Evolutionary conservation across 35 echinoderm and acorn worm genomes (phyloP).

Genomic region (Apostichopus japonicus): DNA sequence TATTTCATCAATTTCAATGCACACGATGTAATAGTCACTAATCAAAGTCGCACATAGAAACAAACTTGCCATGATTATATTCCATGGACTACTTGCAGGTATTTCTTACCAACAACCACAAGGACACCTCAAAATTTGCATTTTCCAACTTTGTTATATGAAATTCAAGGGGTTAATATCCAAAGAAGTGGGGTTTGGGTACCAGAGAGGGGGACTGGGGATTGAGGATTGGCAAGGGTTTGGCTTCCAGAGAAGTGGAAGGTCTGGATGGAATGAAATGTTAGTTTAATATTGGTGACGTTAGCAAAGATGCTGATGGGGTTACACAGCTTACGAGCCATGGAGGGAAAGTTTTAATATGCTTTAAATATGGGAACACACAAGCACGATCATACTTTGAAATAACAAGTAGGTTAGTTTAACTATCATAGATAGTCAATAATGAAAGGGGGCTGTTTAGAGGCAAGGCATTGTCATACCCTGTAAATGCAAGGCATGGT

Average conservation of each 20-base stretch:
- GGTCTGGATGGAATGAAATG: neutral
- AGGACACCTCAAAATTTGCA: conserved; percentile 5
- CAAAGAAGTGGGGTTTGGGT: neutral
- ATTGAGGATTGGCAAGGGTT: neutral
- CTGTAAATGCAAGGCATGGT: no score
- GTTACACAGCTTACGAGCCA: neutral
- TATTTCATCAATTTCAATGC: no score
- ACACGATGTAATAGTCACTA: no score
- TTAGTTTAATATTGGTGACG: neutral
- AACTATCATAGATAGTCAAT: neutral
- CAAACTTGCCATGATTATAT: no score
- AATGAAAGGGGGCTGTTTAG: no score
- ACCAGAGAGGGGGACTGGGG: neutral
- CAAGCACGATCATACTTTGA: neutral
- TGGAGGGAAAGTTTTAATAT: neutral
- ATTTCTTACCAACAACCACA: neutral
- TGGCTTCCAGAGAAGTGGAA: neutral
- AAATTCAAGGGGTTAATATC: neutral
- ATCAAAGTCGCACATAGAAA: no score
- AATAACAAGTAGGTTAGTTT: neutral
- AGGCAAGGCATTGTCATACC: no score
- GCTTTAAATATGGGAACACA: neutral
- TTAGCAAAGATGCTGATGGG: neutral
- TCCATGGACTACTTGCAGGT: neutral
- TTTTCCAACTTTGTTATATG: conserved; percentile 4